Percentiles rank a stretch among this genome's conserved stretches.
Evolutionary conservation across 35 echinoderm and acorn worm genomes (phyloP).

Genomic region (Diadema setosum): DNA sequence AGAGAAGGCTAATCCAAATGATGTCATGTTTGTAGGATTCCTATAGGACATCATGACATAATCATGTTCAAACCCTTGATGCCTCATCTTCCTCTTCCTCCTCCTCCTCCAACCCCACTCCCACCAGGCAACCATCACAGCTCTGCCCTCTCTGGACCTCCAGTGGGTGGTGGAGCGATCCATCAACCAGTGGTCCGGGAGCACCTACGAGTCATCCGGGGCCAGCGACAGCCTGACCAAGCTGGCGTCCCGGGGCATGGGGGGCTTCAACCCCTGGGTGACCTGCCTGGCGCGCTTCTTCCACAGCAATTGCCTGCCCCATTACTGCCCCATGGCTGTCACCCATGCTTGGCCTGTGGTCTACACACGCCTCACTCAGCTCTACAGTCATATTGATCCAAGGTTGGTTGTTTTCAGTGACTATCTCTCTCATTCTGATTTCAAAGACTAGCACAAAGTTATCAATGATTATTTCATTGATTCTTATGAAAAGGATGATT

Average conservation of each 20-base stretch:
- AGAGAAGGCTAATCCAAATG: too few relatives aligned
- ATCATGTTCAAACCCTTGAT: too few relatives aligned
- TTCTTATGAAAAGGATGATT: too few relatives aligned
- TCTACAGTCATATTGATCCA: slow-evolving; percentile 90
- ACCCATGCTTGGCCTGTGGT: slow-evolving; percentile 91
- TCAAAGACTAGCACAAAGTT: too few relatives aligned
- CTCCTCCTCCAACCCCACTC: too few relatives aligned
- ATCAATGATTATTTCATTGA: too few relatives aligned
- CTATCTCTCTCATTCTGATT: too few relatives aligned
- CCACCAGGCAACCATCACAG: slow-evolving; percentile 81
- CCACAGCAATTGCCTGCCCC: slow-evolving; percentile 71
- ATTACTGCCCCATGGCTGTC: slow-evolving; percentile 85
- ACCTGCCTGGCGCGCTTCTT: slow-evolving; percentile 86
- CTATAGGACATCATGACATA: too few relatives aligned
- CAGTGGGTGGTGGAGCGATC: slow-evolving; percentile 98
- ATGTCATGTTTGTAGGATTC: too few relatives aligned
- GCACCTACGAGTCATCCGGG: slow-evolving; percentile 77
- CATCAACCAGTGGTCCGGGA: slow-evolving; percentile 93
- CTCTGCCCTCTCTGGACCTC: slow-evolving; percentile 72
- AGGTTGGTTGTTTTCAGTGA: slow-evolving; percentile 86
- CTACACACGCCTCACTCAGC: slow-evolving; percentile 75
- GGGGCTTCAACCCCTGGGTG: slow-evolving; percentile 82
- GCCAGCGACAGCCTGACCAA: slow-evolving; percentile 79
- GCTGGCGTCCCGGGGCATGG: slow-evolving; percentile 72
- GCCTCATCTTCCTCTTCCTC: too few relatives aligned